Conservation (phyloP, 2,797 vertebrate genomes). For the Gambelia wislizenii region DNA sequence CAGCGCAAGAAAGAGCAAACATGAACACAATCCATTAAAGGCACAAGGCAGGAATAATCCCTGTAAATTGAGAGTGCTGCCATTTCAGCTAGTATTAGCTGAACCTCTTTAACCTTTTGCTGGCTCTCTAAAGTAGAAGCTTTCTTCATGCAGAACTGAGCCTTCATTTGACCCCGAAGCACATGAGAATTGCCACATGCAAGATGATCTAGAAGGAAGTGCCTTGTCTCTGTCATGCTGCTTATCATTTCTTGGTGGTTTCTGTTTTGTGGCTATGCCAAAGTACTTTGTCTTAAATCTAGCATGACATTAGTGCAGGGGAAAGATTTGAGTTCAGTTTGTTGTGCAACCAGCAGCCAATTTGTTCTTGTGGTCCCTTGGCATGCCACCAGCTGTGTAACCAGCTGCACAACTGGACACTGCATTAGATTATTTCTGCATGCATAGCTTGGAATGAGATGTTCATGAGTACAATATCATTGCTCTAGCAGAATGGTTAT, state of each 20-base stretch:
- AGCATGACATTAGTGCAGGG: background rate
- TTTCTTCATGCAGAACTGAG: slow-evolving; percentile 29
- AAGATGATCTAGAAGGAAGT: slow-evolving; percentile 23
- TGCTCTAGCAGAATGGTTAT: background rate
- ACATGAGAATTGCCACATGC: slow-evolving; percentile 27
- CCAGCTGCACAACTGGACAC: background rate
- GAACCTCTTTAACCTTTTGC: slow-evolving; percentile 54
- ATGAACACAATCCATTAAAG: slow-evolving; percentile 47
- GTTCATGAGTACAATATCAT: background rate
- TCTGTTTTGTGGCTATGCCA: background rate
- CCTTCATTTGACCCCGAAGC: slow-evolving; percentile 44
- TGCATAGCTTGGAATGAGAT: background rate
- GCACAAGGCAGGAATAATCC: slow-evolving; percentile 51
- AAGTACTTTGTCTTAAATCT: background rate
- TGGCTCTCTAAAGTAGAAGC: slow-evolving; percentile 33
- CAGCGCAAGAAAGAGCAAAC: slow-evolving; percentile 61
- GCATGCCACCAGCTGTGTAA: background rate
- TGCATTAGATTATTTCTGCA: background rate
- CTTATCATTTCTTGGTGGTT: slow-evolving; percentile 22
- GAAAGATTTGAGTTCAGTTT: background rate
- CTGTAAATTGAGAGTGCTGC: slow-evolving; percentile 50
- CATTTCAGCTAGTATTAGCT: slow-evolving; percentile 50
- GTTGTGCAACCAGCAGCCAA: background rate
- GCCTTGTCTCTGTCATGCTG: slow-evolving; percentile 4
- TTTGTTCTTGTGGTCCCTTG: background rate